Conservation (phyloP, 2,797 vertebrate species). For the Pseudomugil gertrudae region DNA sequence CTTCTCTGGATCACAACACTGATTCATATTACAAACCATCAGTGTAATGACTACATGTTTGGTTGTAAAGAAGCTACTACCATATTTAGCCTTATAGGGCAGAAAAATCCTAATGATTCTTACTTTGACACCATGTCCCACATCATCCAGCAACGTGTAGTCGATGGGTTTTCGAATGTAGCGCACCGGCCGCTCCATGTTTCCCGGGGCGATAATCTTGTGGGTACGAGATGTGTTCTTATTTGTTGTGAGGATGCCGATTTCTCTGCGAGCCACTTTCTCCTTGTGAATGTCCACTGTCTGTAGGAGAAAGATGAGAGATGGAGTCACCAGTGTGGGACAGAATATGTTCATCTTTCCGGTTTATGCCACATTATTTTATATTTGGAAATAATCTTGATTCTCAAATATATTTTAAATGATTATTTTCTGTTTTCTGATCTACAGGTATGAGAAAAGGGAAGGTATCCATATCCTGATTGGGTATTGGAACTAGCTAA, state of each 20-base stretch:
- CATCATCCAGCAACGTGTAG: constrained; percentile 98
- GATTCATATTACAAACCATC: constrained; percentile 26
- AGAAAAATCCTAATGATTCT: constrained; percentile 38
- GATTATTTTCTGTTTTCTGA: too few species aligned
- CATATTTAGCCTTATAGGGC: too few species aligned
- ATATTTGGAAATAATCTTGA: too few species aligned
- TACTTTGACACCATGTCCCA: constrained; percentile 98
- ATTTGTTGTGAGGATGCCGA: constrained; percentile 98
- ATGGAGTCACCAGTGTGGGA: not conserved
- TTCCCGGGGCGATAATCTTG: constrained; percentile 98
- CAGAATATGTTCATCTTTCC: not conserved
- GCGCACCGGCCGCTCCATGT: constrained; percentile 97
- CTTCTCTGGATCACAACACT: constrained; percentile 29
- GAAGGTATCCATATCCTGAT: too few species aligned
- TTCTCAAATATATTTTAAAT: too few species aligned
- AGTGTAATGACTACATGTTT: constrained; percentile 42
- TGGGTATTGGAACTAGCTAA: too few species aligned
- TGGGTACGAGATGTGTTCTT: constrained; percentile 99
- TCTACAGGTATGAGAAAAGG: too few species aligned
- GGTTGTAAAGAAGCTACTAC: too few species aligned
- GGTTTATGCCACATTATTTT: too few species aligned
- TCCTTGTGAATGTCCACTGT: constrained; percentile 99
- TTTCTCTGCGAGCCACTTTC: constrained; percentile 97
- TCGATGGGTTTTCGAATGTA: constrained; percentile 99
- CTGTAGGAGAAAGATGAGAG: constrained; percentile 73